phyloP scores from a whole-genome alignment of 2,797 vertebrate species.

The Gallinago nigripennis region DNA sequence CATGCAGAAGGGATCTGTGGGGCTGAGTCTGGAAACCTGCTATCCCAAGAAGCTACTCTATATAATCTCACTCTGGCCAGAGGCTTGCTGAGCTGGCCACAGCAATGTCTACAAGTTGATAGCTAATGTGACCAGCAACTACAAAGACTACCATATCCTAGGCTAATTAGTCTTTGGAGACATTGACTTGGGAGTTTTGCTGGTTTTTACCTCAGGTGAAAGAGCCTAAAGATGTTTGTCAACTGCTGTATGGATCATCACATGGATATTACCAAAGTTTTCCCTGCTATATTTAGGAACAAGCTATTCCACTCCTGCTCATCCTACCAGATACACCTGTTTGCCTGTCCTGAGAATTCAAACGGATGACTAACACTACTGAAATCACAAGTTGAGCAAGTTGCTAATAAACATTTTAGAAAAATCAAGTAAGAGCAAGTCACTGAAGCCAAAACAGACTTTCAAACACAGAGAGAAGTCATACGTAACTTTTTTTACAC shows the following conservation, averaged over 20 bases:
- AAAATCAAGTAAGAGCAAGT: constrained; percentile 65
- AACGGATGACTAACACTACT: constrained; percentile 47
- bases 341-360: constrained; percentile 46
- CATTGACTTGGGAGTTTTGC: not conserved
- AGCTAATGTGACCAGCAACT: not conserved
- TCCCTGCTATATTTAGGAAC: constrained; percentile 11
- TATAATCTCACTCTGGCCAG: not conserved
- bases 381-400: constrained; percentile 62
- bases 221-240: not conserved
- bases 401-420: constrained; percentile 43
- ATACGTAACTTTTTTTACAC: not conserved
- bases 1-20: rapidly evolving
- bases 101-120: not conserved
- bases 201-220: not conserved
- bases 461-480: not conserved
- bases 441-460: not conserved
- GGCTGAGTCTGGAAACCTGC: not conserved
- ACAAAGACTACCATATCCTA: not conserved
- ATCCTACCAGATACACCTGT: constrained; percentile 64
- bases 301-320: constrained; percentile 57
- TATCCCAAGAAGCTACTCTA: not conserved
- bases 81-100: not conserved
- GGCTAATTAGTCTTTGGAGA: not conserved
- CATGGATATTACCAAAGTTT: not conserved
- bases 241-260: not conserved